These are phyloP conservation scores for Penaeus chinensis DNA, from an alignment of 1,140 invertebrate species.

Conservation along the genomic window DNA sequence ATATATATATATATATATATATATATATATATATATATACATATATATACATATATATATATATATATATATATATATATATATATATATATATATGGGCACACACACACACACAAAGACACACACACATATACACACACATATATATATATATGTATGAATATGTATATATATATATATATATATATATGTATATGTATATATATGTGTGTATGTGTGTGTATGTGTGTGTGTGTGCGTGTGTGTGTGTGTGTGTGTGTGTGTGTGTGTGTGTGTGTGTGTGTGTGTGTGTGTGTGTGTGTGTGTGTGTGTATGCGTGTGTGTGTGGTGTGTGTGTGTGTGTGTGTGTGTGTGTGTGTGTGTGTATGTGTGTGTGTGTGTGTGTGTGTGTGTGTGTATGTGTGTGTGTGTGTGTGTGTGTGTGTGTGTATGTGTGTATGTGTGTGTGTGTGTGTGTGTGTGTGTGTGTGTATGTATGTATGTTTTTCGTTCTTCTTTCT, in stretches of 20 bases:
- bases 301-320: neutral
- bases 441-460: no score
- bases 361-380: no score
- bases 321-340: no score
- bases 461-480: no score
- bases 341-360: no score
- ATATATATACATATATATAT: neutral
- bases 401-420: no score
- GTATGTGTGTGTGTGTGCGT: neutral
- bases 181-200: conserved; percentile 16
- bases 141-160: neutral
- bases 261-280: neutral
- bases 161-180: neutral
- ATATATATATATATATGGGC: neutral
- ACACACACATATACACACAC: neutral
- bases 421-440: no score
- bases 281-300: neutral
- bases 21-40: conserved; percentile 10
- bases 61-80: conserved; percentile 24
- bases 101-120: neutral
- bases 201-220: conserved; percentile 5
- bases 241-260: neutral
- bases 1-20: conserved; percentile 26
- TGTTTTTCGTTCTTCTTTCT: no score
- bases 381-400: no score